Evolutionary conservation across 2,888 invertebrate genomes (phyloP).

Genomic region (Chesias legatella): DNA sequence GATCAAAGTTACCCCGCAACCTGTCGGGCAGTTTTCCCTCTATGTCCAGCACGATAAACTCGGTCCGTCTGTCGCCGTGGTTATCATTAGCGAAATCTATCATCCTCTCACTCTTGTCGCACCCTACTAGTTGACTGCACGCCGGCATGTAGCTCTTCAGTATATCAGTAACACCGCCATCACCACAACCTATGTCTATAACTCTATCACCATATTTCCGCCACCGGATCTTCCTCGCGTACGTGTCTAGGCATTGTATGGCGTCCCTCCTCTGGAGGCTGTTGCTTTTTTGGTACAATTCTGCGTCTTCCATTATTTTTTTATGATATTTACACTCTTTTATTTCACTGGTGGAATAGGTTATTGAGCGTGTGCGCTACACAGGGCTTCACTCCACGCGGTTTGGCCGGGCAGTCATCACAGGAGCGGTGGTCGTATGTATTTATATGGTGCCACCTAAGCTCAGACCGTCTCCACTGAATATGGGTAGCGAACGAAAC

Average conservation of each 20-base stretch:
- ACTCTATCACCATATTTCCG: slow-evolving; percentile 66
- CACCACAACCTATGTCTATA: slow-evolving; percentile 88
- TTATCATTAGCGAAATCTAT: slow-evolving; percentile 82
- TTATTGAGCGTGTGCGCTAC: slow-evolving; percentile 47
- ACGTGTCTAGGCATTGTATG: slow-evolving; percentile 82
- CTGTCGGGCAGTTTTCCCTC: slow-evolving; percentile 69
- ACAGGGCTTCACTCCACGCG: slow-evolving; percentile 53
- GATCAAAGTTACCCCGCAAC: slow-evolving; percentile 79
- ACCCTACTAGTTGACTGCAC: slow-evolving; percentile 77
- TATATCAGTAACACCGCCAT: slow-evolving; percentile 83
- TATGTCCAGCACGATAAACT: slow-evolving; percentile 81
- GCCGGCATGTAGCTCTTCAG: slow-evolving; percentile 82
- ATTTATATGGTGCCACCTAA: slow-evolving; percentile 61
- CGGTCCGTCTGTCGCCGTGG: slow-evolving; percentile 63
- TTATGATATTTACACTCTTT: slow-evolving; percentile 10
- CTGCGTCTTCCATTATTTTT: slow-evolving; percentile 79
- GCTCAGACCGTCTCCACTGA: slow-evolving; percentile 31
- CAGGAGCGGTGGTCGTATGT: slow-evolving; percentile 50
- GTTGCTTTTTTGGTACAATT: slow-evolving; percentile 84
- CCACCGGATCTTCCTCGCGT: slow-evolving; percentile 80
- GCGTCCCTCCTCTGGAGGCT: slow-evolving; percentile 82
- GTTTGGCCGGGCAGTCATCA: slow-evolving; percentile 58
- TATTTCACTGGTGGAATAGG: slow-evolving; percentile 29
- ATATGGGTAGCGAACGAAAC: slow-evolving; percentile 32
- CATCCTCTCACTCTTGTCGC: slow-evolving; percentile 87